phyloP scores from a whole-genome alignment of 2,888 invertebrate genomes.

The Baccha elongata region DNA sequence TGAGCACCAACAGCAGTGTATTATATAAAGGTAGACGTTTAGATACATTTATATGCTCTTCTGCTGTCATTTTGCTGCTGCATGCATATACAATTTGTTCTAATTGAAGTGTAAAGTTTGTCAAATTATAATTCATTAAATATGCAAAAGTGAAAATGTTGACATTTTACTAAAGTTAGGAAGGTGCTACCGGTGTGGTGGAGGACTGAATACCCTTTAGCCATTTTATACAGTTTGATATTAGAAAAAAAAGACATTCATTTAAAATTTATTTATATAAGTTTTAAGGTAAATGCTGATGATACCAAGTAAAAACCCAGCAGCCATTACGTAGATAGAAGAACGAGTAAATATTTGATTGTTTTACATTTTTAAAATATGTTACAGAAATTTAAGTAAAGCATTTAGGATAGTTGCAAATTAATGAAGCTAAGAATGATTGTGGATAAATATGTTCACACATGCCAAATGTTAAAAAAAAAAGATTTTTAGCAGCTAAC shows the following conservation, averaged over 20 bases:
- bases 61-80: neutral
- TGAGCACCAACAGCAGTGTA: slow-evolving; percentile 27
- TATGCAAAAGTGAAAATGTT: slow-evolving; percentile 61
- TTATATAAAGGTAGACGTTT: neutral
- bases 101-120: slow-evolving; percentile 73
- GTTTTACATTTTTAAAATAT: neutral
- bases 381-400: no score
- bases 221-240: slow-evolving; percentile 8
- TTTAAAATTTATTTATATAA: slow-evolving; percentile 23
- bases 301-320: slow-evolving; percentile 2
- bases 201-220: slow-evolving; percentile 15
- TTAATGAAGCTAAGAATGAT: no score
- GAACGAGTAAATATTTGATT: slow-evolving; percentile 24
- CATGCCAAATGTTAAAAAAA: no score
- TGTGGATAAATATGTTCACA: no score
- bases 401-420: no score
- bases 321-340: neutral
- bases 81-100: slow-evolving; percentile 59
- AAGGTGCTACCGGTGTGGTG: neutral
- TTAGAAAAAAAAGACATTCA: neutral
- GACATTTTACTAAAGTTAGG: slow-evolving; percentile 34
- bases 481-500: no score
- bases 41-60: neutral
- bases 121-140: slow-evolving; percentile 70
- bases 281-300: slow-evolving; percentile 25